phyloP scores from a whole-genome alignment of 30 jellyfish, hydroid and myxozoan genomes.

The Hydractinia echinata region DNA sequence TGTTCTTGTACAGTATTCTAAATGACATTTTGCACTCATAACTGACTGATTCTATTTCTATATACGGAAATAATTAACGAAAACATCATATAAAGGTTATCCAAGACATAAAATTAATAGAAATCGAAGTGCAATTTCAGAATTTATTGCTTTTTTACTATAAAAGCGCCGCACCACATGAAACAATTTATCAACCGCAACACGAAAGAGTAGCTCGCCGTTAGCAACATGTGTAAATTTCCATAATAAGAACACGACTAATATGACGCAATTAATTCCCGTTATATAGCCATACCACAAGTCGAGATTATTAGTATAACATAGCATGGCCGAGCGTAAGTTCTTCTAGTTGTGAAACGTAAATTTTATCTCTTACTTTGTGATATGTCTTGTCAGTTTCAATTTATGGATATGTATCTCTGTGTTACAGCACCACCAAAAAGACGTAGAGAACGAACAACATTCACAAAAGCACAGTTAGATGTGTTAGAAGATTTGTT shows the following conservation, averaged over 20 bases:
- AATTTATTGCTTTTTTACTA: neutral
- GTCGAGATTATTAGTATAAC: no score
- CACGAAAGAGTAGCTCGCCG: neutral
- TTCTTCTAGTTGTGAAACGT: no score
- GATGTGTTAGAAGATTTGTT: conserved; percentile 92
- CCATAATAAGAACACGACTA: conserved; percentile 21
- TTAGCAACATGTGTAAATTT: conserved; percentile 4
- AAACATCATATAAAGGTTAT: neutral
- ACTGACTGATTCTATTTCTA: no score
- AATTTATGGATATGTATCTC: neutral
- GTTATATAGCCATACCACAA: neutral
- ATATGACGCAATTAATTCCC: neutral
- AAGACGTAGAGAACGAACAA: conserved; percentile 96
- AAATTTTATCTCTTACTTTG: no score
- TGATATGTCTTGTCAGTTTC: neutral
- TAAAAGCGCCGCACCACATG: conserved; percentile 4
- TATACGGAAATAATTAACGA: no score
- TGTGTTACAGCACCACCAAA: conserved; percentile 88
- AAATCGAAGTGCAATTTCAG: neutral
- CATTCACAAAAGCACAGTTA: conserved; percentile 93
- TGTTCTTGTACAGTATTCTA: no score
- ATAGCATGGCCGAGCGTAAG: no score
- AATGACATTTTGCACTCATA: no score
- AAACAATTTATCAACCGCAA: neutral
- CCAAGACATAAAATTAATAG: neutral